Evolutionary conservation across 2,888 invertebrate genomes (phyloP), one percentile per base, ranked within the genome.

Genomic region (Aricia artaxerxes): DNA sequence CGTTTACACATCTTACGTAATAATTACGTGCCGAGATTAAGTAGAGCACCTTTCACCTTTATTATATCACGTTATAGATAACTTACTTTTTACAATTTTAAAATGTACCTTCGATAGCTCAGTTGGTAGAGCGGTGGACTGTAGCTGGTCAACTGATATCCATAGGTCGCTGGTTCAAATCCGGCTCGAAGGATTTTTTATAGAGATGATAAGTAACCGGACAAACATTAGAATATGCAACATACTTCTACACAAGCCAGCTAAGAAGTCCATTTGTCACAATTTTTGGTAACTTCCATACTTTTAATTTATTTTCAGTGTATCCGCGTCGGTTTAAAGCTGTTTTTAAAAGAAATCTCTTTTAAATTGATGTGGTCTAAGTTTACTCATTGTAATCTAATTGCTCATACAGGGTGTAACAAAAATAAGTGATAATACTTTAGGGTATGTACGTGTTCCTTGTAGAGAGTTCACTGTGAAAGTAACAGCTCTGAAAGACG

Each of bases 161-260:
- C 95, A 95, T 95, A 95, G 95, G 95, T 95, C 95, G 95, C 95
- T 95, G 95, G 95, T 95, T 95, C 95, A 95, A 95, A 95, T 95
- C 95, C 95, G 95, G 95, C 95, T 95, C 95, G 95, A 95, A 95
- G 95, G 95, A 95, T 38, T 82, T 85, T 86, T 87, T n/a, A 73
- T 72, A 72, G 4, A 3, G 13, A 53, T 44, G 44, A 44, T 60
- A 60, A 60, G 1, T 24, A 61, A 61, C 24, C 6, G 9, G 24
- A 61, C 7, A 61, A 61, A 61, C n/a, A 61, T 24, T 24, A 24
- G 24, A 24, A 24, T 61, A 61, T 49, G 2, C 44, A 49, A 49
- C 44, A 44, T 9, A 44, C 49, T 9, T 11, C 3, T 9, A 49
- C 49, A 49, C 9, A 49, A 49, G 49, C 57, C 57, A 13, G 11